phyloP scores from a whole-genome alignment of 1,140 invertebrate species.

The Leptinotarsa undecemlineata region DNA sequence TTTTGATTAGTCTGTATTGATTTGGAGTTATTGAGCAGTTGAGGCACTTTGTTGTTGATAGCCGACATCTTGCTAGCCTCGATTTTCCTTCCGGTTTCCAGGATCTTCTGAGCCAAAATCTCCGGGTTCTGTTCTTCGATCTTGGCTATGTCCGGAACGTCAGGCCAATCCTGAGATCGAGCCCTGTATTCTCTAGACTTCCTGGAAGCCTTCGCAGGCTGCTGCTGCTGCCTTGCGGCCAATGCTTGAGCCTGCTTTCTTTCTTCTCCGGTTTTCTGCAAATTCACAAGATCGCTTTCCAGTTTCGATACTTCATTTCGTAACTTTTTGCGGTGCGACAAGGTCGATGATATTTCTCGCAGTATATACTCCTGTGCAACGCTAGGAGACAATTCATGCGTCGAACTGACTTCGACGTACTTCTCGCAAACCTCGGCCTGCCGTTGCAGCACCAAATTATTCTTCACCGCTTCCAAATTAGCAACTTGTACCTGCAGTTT shows the following conservation, averaged over 20 bases:
- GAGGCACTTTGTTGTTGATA: constrained; percentile 40
- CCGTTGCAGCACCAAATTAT: constrained; percentile 66
- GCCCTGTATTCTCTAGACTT: constrained; percentile 75
- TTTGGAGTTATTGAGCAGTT: constrained; percentile 31
- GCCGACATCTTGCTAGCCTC: constrained; percentile 74
- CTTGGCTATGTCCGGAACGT: constrained; percentile 85
- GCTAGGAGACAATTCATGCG: constrained; percentile 64
- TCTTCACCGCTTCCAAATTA: constrained; percentile 71
- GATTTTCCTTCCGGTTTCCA: constrained; percentile 85
- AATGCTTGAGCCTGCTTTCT: constrained; percentile 60
- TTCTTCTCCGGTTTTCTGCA: constrained; percentile 73
- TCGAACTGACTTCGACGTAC: constrained; percentile 59
- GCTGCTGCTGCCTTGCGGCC: constrained; percentile 40
- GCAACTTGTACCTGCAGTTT: constrained; percentile 80
- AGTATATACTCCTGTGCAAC: constrained; percentile 78
- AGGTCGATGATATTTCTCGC: constrained; percentile 81
- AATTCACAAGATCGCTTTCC: constrained; percentile 72
- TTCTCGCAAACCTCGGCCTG: constrained; percentile 73
- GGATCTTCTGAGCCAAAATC: constrained; percentile 83
- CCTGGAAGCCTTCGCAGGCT: constrained; percentile 53
- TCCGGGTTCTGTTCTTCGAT: constrained; percentile 91
- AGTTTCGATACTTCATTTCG: constrained; percentile 76
- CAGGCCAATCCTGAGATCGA: constrained; percentile 86
- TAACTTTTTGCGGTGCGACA: constrained; percentile 79
- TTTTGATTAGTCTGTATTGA: constrained; percentile 31